phyloP scores from a whole-genome alignment of 2,113 vertebrate genomes.

The Butorides virescens region DNA sequence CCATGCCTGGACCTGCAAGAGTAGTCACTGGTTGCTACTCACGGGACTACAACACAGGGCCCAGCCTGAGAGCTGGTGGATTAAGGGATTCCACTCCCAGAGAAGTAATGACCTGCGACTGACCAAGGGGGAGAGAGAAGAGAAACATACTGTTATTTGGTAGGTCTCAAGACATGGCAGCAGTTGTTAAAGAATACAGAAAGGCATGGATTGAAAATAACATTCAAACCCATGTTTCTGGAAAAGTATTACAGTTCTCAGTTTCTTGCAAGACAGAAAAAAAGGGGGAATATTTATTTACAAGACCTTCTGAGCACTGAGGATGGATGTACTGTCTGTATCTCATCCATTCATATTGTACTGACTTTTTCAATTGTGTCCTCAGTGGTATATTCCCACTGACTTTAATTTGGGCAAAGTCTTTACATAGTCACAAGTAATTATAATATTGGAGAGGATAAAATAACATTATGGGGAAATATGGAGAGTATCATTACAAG shows the following conservation, averaged over 20 bases:
- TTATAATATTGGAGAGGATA: background rate
- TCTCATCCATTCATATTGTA: background rate
- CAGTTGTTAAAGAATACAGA: background rate
- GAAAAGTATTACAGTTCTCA: background rate
- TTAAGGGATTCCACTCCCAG: background rate
- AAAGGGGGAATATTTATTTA: background rate
- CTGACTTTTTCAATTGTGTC: background rate
- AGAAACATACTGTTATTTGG: background rate
- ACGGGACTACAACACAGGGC: background rate
- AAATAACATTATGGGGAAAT: conserved; percentile 1
- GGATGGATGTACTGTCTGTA: background rate
- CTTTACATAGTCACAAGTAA: background rate
- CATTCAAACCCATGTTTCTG: background rate
- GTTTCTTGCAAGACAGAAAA: background rate
- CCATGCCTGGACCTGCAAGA: background rate
- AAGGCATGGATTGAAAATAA: background rate
- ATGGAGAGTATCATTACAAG: background rate
- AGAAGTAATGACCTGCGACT: background rate
- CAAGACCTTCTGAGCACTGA: background rate
- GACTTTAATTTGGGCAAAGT: background rate
- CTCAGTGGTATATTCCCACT: background rate
- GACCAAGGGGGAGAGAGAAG: background rate
- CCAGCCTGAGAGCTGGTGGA: background rate
- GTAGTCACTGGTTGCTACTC: background rate
- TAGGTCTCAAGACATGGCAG: background rate